A percentile compares a stretch with the other conserved stretches of the same genome.
Conservation (phyloP, 2,888 invertebrate genomes). For the Hypomecis punctinalis region DNA sequence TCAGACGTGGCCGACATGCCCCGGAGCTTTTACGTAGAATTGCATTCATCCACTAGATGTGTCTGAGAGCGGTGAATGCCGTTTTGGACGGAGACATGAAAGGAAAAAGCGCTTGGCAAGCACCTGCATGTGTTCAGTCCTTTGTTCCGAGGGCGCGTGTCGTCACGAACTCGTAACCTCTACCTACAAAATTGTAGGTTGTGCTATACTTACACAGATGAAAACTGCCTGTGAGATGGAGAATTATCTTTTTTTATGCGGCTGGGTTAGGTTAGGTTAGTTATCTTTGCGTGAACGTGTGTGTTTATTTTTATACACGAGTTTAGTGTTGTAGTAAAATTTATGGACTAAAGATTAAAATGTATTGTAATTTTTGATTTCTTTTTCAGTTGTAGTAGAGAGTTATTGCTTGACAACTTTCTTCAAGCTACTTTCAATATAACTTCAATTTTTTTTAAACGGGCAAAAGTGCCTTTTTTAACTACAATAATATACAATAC, state of each 20-base stretch:
- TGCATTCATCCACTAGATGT: slow-evolving; percentile 61
- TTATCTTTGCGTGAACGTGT: not conserved
- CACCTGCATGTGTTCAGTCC: slow-evolving; percentile 64
- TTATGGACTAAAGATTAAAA: too few relatives aligned
- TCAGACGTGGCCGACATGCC: slow-evolving; percentile 23
- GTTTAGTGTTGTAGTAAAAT: too few relatives aligned
- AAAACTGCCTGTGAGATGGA: slow-evolving; percentile 2
- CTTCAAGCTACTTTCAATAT: too few relatives aligned
- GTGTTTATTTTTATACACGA: too few relatives aligned
- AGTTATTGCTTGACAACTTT: too few relatives aligned
- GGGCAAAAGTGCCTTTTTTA: too few relatives aligned
- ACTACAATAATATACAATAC: too few relatives aligned
- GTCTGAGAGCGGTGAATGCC: slow-evolving; percentile 64
- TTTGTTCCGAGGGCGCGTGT: slow-evolving; percentile 68
- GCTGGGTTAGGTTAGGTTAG: too few relatives aligned
- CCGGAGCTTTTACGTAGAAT: slow-evolving; percentile 54
- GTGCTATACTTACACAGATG: slow-evolving; percentile 21
- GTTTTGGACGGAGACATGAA: slow-evolving; percentile 64
- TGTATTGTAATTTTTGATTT: too few relatives aligned
- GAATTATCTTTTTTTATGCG: slow-evolving; percentile 15
- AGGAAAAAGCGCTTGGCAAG: slow-evolving; percentile 64
- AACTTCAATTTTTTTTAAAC: too few relatives aligned
- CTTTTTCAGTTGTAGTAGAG: too few relatives aligned
- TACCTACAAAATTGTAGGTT: slow-evolving; percentile 24
- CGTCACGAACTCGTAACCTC: slow-evolving; percentile 39